Base-by-base conservation (phyloP, 2,888 invertebrate genomes). In the Linyphia triangularis region DNA sequence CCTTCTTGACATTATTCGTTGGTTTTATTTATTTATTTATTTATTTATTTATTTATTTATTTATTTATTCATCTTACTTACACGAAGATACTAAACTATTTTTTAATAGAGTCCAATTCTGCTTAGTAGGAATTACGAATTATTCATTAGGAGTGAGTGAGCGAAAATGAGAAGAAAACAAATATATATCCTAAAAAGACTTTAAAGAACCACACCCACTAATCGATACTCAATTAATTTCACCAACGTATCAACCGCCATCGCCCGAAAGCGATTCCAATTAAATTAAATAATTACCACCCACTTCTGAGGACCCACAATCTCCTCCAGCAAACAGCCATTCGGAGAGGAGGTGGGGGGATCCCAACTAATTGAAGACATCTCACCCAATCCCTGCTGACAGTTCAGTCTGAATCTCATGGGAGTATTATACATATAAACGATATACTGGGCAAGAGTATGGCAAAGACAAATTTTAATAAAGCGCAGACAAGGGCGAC, bases 381-480 rank as follows among this genome's bases (percentile, higher is more conserved):
- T 59, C 30, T 33, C 37, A 59, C 75, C 75, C n/a, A 30, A 40
- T 30, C 33, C 13, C 57, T 51, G 28, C 24, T 63, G 77, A 77
- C 77, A 77, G 70, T 33, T 77, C 24, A 24, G 61, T 22, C 40
- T 59, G 22, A 51, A 79, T 67, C 51, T 51, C 59, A 10, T 26
- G 33, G 59, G 73, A 19, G 43, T 51, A 51, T 51, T 16, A 51
- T n/a, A 13, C 51, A 51, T n/a, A 51, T 30, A 59, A 59, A 73
- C 73, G 61, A 22, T 33, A 73, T 13, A 16, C 61, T 30, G 9
- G 40, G 24, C 24, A 30, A 59, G 24, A 9, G 37, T 24, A 63
- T 16, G 24, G 37, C 19, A 26, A 75, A 82, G 75, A 84, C 75
- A 75, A 75, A 84, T 84, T 84, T 84, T 84, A 75, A 84, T 84